phyloP scores from a whole-genome alignment of 2,888 invertebrate species.

The Corbicula japonica region DNA sequence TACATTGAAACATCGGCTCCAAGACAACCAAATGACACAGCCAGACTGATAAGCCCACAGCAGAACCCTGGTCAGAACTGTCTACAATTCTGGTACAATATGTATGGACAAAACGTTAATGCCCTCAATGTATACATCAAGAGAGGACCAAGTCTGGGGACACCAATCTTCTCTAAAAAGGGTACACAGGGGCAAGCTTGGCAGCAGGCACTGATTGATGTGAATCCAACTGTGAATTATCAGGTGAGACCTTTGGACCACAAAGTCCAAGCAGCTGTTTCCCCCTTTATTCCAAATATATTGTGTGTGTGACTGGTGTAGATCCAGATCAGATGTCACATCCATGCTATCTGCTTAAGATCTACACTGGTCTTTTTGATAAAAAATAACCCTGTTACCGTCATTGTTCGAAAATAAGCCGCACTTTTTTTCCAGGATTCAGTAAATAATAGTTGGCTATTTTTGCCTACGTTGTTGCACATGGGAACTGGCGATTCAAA shows the following conservation, averaged over 20 bases:
- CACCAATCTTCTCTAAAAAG: slow-evolving; percentile 72
- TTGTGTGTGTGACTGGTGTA: no score
- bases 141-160: slow-evolving; percentile 63
- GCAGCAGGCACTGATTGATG: slow-evolving; percentile 72
- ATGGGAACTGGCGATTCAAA: no score
- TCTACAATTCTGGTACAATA: slow-evolving; percentile 82
- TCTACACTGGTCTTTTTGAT: no score
- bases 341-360: no score
- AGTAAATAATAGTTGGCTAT: no score
- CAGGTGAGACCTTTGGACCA: slow-evolving; percentile 70
- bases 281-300: no score
- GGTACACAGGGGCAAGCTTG: slow-evolving; percentile 78
- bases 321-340: no score
- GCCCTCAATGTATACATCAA: slow-evolving; percentile 79
- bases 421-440: no score
- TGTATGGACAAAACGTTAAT: slow-evolving; percentile 81
- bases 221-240: slow-evolving; percentile 68
- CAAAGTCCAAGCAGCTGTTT: no score
- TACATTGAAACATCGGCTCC: slow-evolving; percentile 77
- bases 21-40: slow-evolving; percentile 87
- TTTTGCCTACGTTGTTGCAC: no score
- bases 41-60: slow-evolving; percentile 84
- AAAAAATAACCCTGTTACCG: no score
- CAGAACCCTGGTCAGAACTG: slow-evolving; percentile 64
- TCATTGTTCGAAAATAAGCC: no score